Evolutionary conservation across 2,888 invertebrate species (phyloP), one percentile per base, ranked within the genome.

Genomic region (Himalopsyche kuldschensis): DNA sequence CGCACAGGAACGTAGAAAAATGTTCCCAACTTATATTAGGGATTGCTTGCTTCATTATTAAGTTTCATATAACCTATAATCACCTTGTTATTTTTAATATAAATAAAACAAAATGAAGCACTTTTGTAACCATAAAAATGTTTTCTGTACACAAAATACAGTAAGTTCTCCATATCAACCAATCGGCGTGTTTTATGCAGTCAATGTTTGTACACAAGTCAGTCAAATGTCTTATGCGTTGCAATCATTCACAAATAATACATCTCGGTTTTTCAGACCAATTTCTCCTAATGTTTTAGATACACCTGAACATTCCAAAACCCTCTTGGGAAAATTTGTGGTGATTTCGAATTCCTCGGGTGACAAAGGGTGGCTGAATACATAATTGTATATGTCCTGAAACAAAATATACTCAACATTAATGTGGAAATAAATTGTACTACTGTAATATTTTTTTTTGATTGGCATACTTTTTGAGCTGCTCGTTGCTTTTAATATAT

Each of bases 261-360:
- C 97, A 91, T 98, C 98, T 82, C 97, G 94, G 89, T 96, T 95
- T 87, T 96, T 96, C 55, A 99, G 93, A 27, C 98, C 98, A 30
- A 95, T 96, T 85, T 96, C 95, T 84, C 91, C 90, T 80, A 98
- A 92, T 31, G 95, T 95, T 82, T 92, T 86, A 24, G 87, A 89
- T 6, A 87, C 86, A 1, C 94, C 94, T 76, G 90, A 89, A 88
- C 95, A 94, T 4, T 94, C 93, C 81, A 99, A 91, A 85, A 96
- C 94, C 86, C 97, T 94, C 89, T 97, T 96, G 0, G 99, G 99
- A 90, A 97, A 99, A 91, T 98, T 98, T 86, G 97, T 98, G 78
- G 97, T 97, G 86, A 99, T 97, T 92, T 98, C 97, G 89, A 99
- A 99, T 89, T 95, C 95, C 89, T 97, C 94, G 1, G 99, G 99